Evolutionary conservation across 2,113 vertebrate genomes (phyloP).

Genomic region (Capreolus pygargus): DNA sequence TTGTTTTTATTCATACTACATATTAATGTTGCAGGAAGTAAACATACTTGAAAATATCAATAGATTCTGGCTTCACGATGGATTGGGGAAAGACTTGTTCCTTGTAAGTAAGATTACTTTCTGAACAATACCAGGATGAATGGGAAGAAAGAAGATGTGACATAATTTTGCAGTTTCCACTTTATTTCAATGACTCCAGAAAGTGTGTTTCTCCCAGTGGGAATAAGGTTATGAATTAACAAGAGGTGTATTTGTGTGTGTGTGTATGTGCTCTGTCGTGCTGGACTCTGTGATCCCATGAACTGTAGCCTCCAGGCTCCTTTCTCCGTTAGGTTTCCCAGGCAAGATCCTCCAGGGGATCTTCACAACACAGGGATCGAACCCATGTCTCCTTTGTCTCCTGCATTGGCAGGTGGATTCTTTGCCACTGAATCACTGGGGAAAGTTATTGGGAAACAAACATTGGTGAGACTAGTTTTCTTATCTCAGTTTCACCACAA

Average conservation of each 20-base stretch:
- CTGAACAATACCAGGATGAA: too few relatives aligned
- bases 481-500: background rate
- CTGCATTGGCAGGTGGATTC: background rate
- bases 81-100: background rate
- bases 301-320: background rate
- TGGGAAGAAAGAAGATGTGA: background rate
- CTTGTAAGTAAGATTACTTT: background rate
- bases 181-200: background rate
- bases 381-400: background rate
- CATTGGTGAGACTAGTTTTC: background rate
- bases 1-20: background rate
- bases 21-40: background rate
- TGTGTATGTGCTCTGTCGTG: background rate
- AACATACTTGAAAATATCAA: background rate
- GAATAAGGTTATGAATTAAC: background rate
- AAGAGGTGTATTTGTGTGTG: background rate
- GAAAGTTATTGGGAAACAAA: background rate
- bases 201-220: background rate
- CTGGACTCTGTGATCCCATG: background rate
- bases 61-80: background rate
- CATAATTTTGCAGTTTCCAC: background rate
- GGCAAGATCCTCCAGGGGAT: background rate
- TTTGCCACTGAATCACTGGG: background rate
- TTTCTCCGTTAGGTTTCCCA: background rate
- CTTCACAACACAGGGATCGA: accelerated